These are phyloP conservation scores for Yponomeuta sedellus DNA, from an alignment of 2,888 invertebrate species.

Conservation along the genomic window DNA sequence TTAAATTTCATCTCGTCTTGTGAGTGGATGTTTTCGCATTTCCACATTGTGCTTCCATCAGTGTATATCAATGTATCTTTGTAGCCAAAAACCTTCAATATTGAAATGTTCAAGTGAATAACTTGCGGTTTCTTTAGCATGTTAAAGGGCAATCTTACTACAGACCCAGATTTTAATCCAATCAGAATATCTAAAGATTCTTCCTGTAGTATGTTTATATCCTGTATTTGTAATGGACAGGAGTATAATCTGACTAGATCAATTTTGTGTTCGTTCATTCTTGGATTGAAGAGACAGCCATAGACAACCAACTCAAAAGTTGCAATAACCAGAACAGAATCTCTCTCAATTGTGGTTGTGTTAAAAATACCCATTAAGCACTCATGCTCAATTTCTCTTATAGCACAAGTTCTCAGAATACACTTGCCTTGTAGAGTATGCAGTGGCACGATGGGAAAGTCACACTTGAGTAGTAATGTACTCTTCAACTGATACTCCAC, in stretches of 20 bases:
- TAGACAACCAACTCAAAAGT: constrained; percentile 42
- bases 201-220: constrained; percentile 34
- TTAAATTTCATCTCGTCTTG: constrained; percentile 33
- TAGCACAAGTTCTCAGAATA: constrained; percentile 27
- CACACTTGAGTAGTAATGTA: constrained; percentile 26
- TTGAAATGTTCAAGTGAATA: constrained; percentile 49
- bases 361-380: constrained; percentile 29
- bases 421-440: constrained; percentile 27
- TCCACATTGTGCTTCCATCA: constrained; percentile 56
- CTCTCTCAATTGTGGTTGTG: constrained; percentile 22
- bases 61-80: constrained; percentile 47
- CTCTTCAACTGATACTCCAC: constrained; percentile 38
- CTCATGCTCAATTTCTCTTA: constrained; percentile 26
- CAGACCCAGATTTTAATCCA: constrained; percentile 46
- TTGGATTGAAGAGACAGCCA: constrained; percentile 36
- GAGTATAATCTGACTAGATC: constrained; percentile 38
- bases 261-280: constrained; percentile 29
- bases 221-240: constrained; percentile 48
- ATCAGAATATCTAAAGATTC: constrained; percentile 35
- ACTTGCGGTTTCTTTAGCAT: constrained; percentile 27
- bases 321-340: constrained; percentile 32
- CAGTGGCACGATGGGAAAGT: constrained; percentile 26
- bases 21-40: constrained; percentile 37
- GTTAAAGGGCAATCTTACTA: constrained; percentile 39
- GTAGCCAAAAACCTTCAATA: constrained; percentile 37